Conservation (phyloP, 2,888 invertebrate species). For the Hirtodrosophila alboralis region DNA sequence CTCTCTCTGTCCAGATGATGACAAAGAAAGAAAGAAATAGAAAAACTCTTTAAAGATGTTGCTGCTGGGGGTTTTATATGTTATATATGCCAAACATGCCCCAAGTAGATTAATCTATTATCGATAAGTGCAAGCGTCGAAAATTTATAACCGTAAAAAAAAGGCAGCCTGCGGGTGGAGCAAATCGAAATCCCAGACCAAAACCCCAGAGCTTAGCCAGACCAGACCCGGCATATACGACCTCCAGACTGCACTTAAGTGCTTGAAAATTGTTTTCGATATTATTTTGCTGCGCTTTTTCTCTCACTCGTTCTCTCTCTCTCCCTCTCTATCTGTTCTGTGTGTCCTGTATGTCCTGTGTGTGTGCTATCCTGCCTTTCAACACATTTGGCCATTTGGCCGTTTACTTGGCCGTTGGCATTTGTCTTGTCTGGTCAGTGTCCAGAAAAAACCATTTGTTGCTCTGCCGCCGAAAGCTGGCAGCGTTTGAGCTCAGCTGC, state of each 20-base stretch:
- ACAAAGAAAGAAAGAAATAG: too few species aligned
- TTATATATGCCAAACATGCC: constrained; percentile 71
- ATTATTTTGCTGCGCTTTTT: constrained; percentile 72
- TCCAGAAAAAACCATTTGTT: constrained; percentile 82
- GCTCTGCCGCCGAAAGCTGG: constrained; percentile 57
- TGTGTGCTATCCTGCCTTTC: constrained; percentile 61
- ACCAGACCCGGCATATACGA: constrained; percentile 31
- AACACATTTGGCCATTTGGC: constrained; percentile 73
- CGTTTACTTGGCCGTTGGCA: constrained; percentile 72
- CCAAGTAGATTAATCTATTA: constrained; percentile 81
- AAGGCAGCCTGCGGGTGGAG: constrained; percentile 63
- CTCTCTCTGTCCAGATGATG: too few species aligned
- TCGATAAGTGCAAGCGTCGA: constrained; percentile 79
- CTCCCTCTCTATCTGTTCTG: background rate
- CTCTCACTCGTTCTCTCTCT: background rate
- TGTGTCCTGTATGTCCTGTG: constrained; percentile 10
- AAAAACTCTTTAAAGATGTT: constrained; percentile 15
- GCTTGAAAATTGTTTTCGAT: constrained; percentile 81
- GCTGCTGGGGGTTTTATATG: too few species aligned
- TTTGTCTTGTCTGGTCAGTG: constrained; percentile 75
- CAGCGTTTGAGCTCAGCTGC: constrained; percentile 67
- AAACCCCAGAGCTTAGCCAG: constrained; percentile 9
- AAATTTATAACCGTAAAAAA: constrained; percentile 78
- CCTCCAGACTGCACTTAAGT: constrained; percentile 79
- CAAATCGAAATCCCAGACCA: constrained; percentile 44